Evolutionary conservation across 2,888 invertebrate species (phyloP), one percentile per base, ranked within the genome.

Genomic region (Limnephilus lunatus): DNA sequence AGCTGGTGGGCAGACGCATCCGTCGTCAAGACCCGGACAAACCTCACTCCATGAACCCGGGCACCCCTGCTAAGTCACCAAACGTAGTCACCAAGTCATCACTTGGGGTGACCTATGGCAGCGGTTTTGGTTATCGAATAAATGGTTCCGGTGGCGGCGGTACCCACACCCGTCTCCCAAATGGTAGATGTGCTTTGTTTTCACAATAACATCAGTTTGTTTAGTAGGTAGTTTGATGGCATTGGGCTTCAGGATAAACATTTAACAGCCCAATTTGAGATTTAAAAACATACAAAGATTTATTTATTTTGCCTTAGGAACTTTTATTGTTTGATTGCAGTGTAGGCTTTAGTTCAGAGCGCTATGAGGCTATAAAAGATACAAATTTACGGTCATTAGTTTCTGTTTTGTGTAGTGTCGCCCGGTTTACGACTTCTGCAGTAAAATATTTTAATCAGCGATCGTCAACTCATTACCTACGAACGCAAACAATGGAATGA

Each of bases 381-480:
- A 68, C 68, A 68, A 68, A 68, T 68, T 68, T 68, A 68, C 25
- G 25, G 68, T 68, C 68, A n/a, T 68, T 68, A 25, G 68, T 68
- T 68, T 68, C 9, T 25, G 68, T n/a, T n/a, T 68, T 68, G 68
- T n/a, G 9, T 68, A 83, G 44, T 90, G 83, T 81, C 90, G 31
- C 48, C 82, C 44, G 83, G 85, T 68, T 53, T 53, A 89, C 89
- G 25, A 89, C 80, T 53, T 89, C 68, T 85, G 68, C 25, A 68
- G 68, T 68, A 68, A 68, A 68, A n/a, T 11, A 9, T 68, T 68
- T n/a, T n/a, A n/a, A n/a, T 68, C 25, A 68, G 68, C 25, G 68
- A 9, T 68, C 68, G 68, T 68, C 25, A 68, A 68, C n/a, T 1
- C n/a, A 9, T 68, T 25, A 68, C 9, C 7, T 2, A n/a, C 68